Percentiles rank a stretch among this genome's conserved stretches.
Conservation (phyloP, 2,888 invertebrate genomes). For the Drosophila aldrichi region DNA sequence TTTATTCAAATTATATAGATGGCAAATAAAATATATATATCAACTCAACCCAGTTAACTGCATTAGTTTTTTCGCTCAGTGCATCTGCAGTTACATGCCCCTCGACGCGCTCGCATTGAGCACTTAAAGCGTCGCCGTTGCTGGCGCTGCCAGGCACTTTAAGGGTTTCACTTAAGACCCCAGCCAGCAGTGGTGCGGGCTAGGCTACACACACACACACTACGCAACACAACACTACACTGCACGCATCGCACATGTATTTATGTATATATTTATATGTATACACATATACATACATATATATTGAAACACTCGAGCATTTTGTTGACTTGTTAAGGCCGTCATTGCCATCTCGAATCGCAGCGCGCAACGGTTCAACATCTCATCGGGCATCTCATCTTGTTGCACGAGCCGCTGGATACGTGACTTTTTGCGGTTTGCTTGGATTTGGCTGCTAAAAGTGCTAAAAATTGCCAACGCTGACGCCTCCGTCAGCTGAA, state of each 20-base stretch:
- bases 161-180: constrained; percentile 77
- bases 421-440: constrained; percentile 84
- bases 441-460: constrained; percentile 77
- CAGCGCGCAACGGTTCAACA: constrained; percentile 22
- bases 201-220: constrained; percentile 14
- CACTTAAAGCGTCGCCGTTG: constrained; percentile 69
- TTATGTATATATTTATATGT: too few relatives aligned
- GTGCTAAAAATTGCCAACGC: constrained; percentile 68
- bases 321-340: constrained; percentile 70
- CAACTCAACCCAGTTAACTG: too few relatives aligned
- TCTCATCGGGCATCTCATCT: constrained; percentile 39
- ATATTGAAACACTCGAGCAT: constrained; percentile 64
- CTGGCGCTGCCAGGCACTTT: constrained; percentile 57
- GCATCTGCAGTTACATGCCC: constrained; percentile 19
- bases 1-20: too few relatives aligned
- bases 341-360: constrained; percentile 14
- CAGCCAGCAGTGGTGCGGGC: constrained; percentile 17
- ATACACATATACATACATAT: too few relatives aligned
- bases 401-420: constrained; percentile 46
- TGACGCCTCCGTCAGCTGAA: constrained; percentile 5
- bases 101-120: constrained; percentile 40
- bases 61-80: constrained; percentile 32
- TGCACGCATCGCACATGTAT: constrained; percentile 12
- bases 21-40: too few relatives aligned
- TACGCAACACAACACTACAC: constrained; percentile 21